Percentiles rank a stretch among this genome's conserved stretches.
phyloP scores from a whole-genome alignment of 2,797 vertebrate genomes.

The Sebastes nivosus region DNA sequence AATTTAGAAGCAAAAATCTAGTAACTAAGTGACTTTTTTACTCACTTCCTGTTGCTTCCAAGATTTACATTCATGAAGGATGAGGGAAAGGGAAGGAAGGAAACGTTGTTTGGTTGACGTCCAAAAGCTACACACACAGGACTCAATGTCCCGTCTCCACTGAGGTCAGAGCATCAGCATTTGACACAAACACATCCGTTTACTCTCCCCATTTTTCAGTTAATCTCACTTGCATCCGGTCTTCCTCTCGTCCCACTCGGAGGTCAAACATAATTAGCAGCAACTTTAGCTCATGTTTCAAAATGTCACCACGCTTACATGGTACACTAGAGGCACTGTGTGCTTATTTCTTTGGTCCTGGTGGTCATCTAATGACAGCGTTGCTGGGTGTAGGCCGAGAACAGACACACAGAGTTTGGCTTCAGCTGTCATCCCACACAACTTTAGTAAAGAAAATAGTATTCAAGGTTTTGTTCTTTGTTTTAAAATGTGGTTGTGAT shows the following conservation, averaged over 20 bases:
- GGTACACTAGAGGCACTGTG: conserved; percentile 30
- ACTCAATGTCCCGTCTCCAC: conserved; percentile 70
- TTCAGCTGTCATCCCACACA: conserved; percentile 18
- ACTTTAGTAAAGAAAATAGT: conserved; percentile 2
- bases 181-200: conserved; percentile 45
- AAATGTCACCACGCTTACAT: conserved; percentile 38
- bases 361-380: conserved; percentile 61
- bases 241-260: conserved; percentile 34
- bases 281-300: conserved; percentile 57
- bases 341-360: conserved; percentile 26
- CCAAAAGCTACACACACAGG: conserved; percentile 50
- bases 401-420: conserved; percentile 8
- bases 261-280: conserved; percentile 63
- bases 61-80: conserved; percentile 33
- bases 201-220: conserved; percentile 25
- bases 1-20: not conserved
- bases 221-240: conserved; percentile 51
- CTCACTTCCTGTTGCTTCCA: conserved; percentile 12
- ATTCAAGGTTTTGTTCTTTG: conserved; percentile 1
- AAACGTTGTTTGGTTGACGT: conserved; percentile 56
- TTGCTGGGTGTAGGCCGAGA: conserved; percentile 30
- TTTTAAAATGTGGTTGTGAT: not conserved
- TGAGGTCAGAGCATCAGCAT: conserved; percentile 62
- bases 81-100: conserved; percentile 65
- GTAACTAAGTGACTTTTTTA: not conserved